Conservation (phyloP, 2,888 invertebrate species). For the Cremastinae sp. region DNA sequence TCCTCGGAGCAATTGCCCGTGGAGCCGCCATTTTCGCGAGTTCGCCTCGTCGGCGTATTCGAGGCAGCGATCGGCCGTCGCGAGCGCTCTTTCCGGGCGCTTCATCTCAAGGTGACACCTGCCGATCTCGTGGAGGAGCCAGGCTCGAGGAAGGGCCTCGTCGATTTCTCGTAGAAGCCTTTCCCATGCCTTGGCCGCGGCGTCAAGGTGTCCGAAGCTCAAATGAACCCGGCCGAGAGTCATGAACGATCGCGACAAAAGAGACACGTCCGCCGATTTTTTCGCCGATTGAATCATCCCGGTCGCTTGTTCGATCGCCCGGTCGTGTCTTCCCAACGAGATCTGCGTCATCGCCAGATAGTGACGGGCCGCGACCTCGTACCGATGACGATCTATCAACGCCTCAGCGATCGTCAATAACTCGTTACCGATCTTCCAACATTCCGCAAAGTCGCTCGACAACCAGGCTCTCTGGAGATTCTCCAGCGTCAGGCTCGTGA, state of each 20-base stretch:
- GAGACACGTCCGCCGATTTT: slow-evolving; percentile 59
- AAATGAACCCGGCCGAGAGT: slow-evolving; percentile 74
- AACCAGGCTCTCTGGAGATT: slow-evolving; percentile 66
- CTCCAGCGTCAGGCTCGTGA: slow-evolving; percentile 60
- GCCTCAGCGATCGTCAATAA: slow-evolving; percentile 63
- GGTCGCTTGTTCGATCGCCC: slow-evolving; percentile 68
- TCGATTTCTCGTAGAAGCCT: slow-evolving; percentile 62
- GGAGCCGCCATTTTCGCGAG: slow-evolving; percentile 72
- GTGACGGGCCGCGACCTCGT: slow-evolving; percentile 66
- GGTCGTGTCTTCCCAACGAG: slow-evolving; percentile 70
- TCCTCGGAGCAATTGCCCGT: slow-evolving; percentile 70
- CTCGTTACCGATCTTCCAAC: slow-evolving; percentile 66
- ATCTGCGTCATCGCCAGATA: slow-evolving; percentile 71
- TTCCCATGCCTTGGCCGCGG: slow-evolving; percentile 71
- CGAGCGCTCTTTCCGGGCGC: slow-evolving; percentile 62
- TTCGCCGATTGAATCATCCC: slow-evolving; percentile 69
- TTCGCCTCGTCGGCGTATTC: slow-evolving; percentile 64
- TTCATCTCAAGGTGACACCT: slow-evolving; percentile 73
- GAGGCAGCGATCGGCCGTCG: slow-evolving; percentile 65
- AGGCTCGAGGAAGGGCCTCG: slow-evolving; percentile 65
- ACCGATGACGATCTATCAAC: slow-evolving; percentile 62
- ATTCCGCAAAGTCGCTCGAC: slow-evolving; percentile 62
- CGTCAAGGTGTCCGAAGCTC: slow-evolving; percentile 71
- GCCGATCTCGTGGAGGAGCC: slow-evolving; percentile 71
- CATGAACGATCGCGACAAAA: slow-evolving; percentile 66